Conservation (phyloP, 2,888 invertebrate species). For the Syrista parreyssii region DNA sequence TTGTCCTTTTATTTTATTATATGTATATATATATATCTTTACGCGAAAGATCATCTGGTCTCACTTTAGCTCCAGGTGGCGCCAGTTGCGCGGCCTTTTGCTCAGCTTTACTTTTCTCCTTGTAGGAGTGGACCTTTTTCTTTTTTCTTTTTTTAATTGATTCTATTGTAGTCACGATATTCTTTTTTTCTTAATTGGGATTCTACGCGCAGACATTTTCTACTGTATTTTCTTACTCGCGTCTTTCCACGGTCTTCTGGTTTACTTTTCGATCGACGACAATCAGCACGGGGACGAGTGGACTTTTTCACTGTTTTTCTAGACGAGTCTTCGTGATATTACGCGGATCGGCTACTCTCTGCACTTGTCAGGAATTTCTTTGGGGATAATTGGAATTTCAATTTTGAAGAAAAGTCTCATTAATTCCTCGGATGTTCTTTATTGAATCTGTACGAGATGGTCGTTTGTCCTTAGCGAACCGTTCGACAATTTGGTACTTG, state of each 20-base stretch:
- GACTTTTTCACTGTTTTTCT: background rate
- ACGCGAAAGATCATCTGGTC: background rate
- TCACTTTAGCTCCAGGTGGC: background rate
- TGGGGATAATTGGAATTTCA: background rate
- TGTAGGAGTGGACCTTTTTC: background rate
- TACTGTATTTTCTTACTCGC: background rate
- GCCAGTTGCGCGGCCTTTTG: background rate
- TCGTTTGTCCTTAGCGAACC: background rate
- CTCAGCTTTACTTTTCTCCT: background rate
- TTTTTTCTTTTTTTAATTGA: background rate
- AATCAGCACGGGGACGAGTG: too few species aligned
- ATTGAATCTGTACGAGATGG: background rate
- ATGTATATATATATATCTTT: background rate
- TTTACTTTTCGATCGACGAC: background rate
- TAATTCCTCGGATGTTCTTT: background rate
- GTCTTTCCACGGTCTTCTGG: background rate
- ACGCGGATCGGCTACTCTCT: background rate
- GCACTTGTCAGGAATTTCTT: background rate
- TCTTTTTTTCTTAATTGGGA: background rate
- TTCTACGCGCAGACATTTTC: background rate
- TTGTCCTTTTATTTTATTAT: background rate
- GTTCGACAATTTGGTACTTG: background rate
- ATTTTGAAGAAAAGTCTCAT: background rate
- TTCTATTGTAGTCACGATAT: conserved; percentile 9
- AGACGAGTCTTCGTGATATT: background rate